Evolutionary conservation across 64 coral and sea anemone species (phyloP).

Genomic region (Trachythela sp.): DNA sequence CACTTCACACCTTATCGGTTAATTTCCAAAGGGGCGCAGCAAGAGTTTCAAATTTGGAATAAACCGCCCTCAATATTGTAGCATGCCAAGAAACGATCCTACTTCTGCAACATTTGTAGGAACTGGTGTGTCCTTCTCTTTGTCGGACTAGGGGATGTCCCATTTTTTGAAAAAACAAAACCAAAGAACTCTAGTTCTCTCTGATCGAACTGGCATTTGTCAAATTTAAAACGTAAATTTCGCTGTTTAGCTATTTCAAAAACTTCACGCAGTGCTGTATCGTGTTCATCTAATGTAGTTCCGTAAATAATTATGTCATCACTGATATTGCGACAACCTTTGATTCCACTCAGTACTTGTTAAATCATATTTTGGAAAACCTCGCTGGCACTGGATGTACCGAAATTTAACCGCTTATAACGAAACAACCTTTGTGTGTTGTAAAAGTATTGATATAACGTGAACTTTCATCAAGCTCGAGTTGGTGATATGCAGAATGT

Average conservation of each 20-base stretch:
- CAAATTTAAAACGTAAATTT: background rate
- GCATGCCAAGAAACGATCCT: background rate
- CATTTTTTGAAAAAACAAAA: background rate
- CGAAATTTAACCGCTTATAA: background rate
- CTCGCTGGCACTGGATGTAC: background rate
- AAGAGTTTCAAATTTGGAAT: background rate
- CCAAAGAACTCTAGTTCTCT: background rate
- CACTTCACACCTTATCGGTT: background rate
- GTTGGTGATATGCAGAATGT: background rate
- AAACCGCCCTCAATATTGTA: background rate
- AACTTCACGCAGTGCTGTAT: background rate
- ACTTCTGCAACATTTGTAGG: background rate
- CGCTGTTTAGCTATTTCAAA: background rate
- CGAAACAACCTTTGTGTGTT: slow-evolving; percentile 2
- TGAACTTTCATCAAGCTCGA: background rate
- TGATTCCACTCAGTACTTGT: background rate
- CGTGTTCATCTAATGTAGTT: background rate
- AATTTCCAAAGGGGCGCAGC: background rate
- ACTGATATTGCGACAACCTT: background rate
- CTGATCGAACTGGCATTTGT: background rate
- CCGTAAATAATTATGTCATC: background rate
- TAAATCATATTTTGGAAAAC: background rate
- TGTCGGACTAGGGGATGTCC: background rate
- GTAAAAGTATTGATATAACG: background rate
- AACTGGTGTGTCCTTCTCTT: background rate